Evolutionary conservation across 1,140 invertebrate species (phyloP), one percentile per base, ranked within the genome.

Genomic region (Phymorhynchus buccinoides): DNA sequence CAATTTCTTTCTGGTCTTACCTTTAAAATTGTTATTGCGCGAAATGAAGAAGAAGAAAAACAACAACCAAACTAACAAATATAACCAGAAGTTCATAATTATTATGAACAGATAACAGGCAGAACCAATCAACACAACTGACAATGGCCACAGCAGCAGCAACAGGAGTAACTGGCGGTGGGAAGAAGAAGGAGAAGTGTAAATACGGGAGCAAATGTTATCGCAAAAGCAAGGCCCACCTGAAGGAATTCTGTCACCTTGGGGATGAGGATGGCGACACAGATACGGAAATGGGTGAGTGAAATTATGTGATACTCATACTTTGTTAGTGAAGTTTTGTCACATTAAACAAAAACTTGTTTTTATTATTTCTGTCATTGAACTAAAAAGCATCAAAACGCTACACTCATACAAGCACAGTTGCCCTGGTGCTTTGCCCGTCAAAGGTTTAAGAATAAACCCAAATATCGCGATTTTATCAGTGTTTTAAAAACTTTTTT

Each of bases 171-270:
- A n/a, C n/a, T n/a, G n/a, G n/a, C n/a, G n/a, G n/a, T n/a, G 22
- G n/a, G 14, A 75, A 41, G 30, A 16, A 30, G 12, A 86, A 87
- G 73, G 73, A 79, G 42, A 85, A 89, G 80, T 92, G 91, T 84
- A 87, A 89, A 42, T 92, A 89, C 80, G 90, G 91, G 88, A 84
- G 86, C 39, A 90, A 92, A 73, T 92, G 91, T 86, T 92, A 89
- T 87, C 84, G 90, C 18, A 92, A 92, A 75, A 89, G 90, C 68
- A 86, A 88, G 27, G 85, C 84, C 44, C 91, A 92, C 52, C 56
- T 84, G 22, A 89, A 90, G 39, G 84, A 89, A 44, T 92, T 85
- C 77, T 77, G 85, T 4, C 90, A 92, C 77, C 90, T 89, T 14
- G 87, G 85, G 18, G 88, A 90, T 48, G 84, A 88, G 68, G 85